Evolutionary conservation across 1,140 invertebrate species (phyloP), one percentile per base, ranked within the genome.

Genomic region (Palaemon carinicauda): DNA sequence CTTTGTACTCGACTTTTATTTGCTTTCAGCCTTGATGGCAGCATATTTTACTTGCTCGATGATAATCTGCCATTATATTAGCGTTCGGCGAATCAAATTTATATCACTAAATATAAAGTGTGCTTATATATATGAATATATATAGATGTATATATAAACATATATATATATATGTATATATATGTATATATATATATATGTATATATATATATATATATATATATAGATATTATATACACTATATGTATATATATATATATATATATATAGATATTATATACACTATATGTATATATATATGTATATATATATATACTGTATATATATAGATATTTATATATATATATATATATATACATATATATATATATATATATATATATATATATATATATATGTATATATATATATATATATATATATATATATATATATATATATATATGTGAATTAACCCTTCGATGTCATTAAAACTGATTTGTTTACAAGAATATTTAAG

Each of bases 131-230:
- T 60, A 14, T 14, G 21, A 4, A 14, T 60, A 60, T 60, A 14
- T 60, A 60, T 60, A 60, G 2, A 60, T 60, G 21, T 14, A 60
- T 60, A 60, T 60, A 4, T 60, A 60, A 4, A 60, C 21, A 3
- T 14, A 60, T 14, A 60, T n/a, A n/a, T n/a, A n/a, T 60, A 4
- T 60, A 4, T 60, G 21, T 3, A 60, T 60, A 14, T 3, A 60
- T 60, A 60, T 60, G 14, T 60, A 60, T 60, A 60, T 60, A 60
- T 60, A 60, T 60, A 60, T 60, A 60, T 60, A 60, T 60, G 14
- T 60, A 60, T 60, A 60, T 60, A 60, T 60, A 60, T 60, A 60
- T 60, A 60, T 60, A 60, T 60, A 60, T 60, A 60, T 60, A 60
- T 60, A 60, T 60, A 60, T 60, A 60, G 3, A 60, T 60, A 60